Evolutionary conservation across 1,140 invertebrate genomes (phyloP), one percentile per base, ranked within the genome.

Genomic region (Heliconius eleuchia): DNA sequence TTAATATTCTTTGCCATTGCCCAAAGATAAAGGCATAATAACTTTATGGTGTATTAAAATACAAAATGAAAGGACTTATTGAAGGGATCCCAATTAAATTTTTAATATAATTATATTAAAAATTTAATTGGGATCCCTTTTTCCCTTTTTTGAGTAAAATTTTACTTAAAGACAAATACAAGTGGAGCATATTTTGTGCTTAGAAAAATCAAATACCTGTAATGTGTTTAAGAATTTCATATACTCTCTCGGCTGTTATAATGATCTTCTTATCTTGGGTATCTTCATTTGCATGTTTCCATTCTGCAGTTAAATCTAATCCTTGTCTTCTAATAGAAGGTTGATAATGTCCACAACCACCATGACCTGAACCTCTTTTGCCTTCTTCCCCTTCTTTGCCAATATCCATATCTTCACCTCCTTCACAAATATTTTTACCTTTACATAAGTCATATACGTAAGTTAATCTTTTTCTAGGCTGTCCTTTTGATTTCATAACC

Each of bases 391-490:
- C 96, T 77, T 98, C 97, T 90, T 97, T 98, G 4, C 96, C 96
- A 66, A 98, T 96, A 88, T 99, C 99, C 97, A 99, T 99, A 94
- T 99, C 99, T 94, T 99, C 99, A 78, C 99, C 99, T 82, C 99
- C 99, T 92, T 99, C 99, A 95, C 99, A 99, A 87, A 99, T 98
- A 84, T 98, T 98, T 94, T 99, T 99, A 6, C 98, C 97, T 95
- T 99, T 99, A 93, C 99, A 99, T 9, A 99, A 93, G 92, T 99
- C 99, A 94, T 99, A 99, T 1, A 99, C 97, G 95, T 99, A 98
- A 19, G 98, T 97, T 50, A 99, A 95, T 74, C 99, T 96, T 94
- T 99, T 99, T 70, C 99, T 95, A 0, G 98, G 98, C 85, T 99
- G 98, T n/a, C 98, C 98, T 95, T 99, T 99, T 8, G 98, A 98